These are phyloP conservation scores for Apogon hyalosoma DNA, from an alignment of 2,797 vertebrate species.

Conservation along the genomic window DNA sequence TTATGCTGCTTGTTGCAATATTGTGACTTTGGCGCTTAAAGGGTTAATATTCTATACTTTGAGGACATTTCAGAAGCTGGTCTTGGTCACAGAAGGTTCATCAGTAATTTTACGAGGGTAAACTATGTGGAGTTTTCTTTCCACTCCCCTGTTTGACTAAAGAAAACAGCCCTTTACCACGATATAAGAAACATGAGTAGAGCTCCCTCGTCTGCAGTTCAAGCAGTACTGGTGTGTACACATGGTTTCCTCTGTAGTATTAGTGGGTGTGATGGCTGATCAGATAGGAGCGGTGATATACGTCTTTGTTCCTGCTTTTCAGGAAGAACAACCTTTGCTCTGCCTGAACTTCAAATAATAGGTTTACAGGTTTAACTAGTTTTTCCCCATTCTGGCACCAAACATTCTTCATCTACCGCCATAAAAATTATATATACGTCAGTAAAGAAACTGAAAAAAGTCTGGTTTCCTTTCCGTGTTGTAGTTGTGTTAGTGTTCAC, in stretches of 20 bases:
- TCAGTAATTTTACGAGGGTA: too few relatives aligned
- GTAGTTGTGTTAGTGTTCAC: too few relatives aligned
- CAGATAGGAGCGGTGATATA: not conserved
- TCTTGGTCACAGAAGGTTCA: too few relatives aligned
- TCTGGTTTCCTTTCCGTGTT: too few relatives aligned
- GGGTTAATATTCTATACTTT: too few relatives aligned
- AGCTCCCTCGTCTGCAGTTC: too few relatives aligned
- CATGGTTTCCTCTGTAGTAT: not conserved
- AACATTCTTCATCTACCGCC: not conserved
- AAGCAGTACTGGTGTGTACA: too few relatives aligned
- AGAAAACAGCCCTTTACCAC: not conserved
- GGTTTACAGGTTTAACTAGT: not conserved
- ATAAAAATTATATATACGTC: not conserved
- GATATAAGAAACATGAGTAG: not conserved
- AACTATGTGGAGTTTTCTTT: too few relatives aligned
- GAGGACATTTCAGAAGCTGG: too few relatives aligned
- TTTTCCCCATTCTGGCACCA: not conserved
- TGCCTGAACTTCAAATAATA: not conserved
- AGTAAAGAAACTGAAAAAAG: not conserved
- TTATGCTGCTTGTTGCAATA: too few relatives aligned
- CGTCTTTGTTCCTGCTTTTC: not conserved
- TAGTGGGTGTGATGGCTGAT: not conserved
- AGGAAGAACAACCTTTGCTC: conserved; percentile 43
- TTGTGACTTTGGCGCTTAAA: too few relatives aligned
- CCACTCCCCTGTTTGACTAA: too few relatives aligned